phyloP scores from a whole-genome alignment of 2,888 invertebrate species.

The Platycheirus rosarum region DNA sequence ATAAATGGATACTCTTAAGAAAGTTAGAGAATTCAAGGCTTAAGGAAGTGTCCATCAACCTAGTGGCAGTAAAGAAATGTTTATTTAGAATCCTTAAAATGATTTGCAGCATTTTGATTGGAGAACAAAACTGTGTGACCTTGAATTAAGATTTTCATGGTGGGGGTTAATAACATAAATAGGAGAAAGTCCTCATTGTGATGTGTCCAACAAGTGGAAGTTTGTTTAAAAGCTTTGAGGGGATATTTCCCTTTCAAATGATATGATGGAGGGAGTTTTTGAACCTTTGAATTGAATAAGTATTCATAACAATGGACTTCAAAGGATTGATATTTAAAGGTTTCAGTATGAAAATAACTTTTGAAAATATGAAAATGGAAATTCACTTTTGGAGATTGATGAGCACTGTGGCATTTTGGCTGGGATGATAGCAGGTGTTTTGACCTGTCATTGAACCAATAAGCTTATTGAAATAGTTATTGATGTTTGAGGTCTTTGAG shows the following conservation, averaged over 20 bases:
- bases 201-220: constrained; percentile 50
- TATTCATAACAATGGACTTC: background rate
- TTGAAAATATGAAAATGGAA: background rate
- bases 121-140: constrained; percentile 34
- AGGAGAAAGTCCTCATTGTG: constrained; percentile 3
- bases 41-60: no score
- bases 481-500: background rate
- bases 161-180: constrained; percentile 6
- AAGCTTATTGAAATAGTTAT: constrained; percentile 8
- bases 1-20: background rate
- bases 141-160: constrained; percentile 36
- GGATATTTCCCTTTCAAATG: constrained; percentile 18
- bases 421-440: background rate
- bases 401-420: background rate
- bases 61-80: background rate
- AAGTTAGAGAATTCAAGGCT: background rate
- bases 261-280: background rate
- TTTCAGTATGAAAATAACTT: background rate
- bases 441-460: background rate
- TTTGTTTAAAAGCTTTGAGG: constrained; percentile 48
- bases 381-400: background rate
- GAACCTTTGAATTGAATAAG: background rate
- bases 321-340: background rate
- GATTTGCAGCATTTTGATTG: constrained; percentile 55
- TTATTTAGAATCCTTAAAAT: constrained; percentile 1